phyloP scores from a whole-genome alignment of 2,113 vertebrate genomes.

The Rhadina sibilatrix region DNA sequence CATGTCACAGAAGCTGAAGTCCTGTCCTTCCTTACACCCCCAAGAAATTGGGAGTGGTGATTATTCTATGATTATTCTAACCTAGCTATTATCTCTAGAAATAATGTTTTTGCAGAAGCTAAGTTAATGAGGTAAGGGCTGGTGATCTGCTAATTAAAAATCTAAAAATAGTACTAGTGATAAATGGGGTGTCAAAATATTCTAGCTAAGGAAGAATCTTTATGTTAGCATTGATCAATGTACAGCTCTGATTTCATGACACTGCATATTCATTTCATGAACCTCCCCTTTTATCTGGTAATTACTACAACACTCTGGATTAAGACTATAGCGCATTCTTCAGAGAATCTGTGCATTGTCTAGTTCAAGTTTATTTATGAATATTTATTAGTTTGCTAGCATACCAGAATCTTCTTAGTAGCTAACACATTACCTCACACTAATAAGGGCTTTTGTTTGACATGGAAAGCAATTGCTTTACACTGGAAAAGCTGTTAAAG shows the following conservation, averaged over 20 bases:
- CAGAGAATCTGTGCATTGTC: constrained; percentile 63
- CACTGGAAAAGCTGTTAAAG: background rate
- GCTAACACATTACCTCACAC: constrained; percentile 27
- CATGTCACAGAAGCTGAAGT: background rate
- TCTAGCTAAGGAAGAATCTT: constrained; percentile 66
- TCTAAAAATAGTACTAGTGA: constrained; percentile 86
- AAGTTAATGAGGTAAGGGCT: constrained; percentile 81
- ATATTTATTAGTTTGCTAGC: constrained; percentile 54
- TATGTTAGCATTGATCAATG: constrained; percentile 79
- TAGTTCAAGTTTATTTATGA: constrained; percentile 67
- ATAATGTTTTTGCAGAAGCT: constrained; percentile 69
- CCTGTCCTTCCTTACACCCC: constrained; percentile 28
- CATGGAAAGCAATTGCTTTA: constrained; percentile 54
- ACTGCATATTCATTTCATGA: constrained; percentile 83
- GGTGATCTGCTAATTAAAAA: constrained; percentile 82
- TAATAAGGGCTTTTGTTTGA: constrained; percentile 59
- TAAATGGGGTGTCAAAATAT: constrained; percentile 83
- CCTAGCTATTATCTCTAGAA: constrained; percentile 62
- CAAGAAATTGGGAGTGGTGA: constrained; percentile 23
- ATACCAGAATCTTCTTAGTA: constrained; percentile 11
- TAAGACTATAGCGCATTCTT: constrained; percentile 65
- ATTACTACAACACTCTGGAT: constrained; percentile 78
- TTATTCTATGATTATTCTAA: constrained; percentile 66
- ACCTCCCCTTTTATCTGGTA: constrained; percentile 81
- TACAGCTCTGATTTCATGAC: constrained; percentile 69